phyloP scores from a whole-genome alignment of 2,797 vertebrate genomes.

The Manis crassicaudata region DNA sequence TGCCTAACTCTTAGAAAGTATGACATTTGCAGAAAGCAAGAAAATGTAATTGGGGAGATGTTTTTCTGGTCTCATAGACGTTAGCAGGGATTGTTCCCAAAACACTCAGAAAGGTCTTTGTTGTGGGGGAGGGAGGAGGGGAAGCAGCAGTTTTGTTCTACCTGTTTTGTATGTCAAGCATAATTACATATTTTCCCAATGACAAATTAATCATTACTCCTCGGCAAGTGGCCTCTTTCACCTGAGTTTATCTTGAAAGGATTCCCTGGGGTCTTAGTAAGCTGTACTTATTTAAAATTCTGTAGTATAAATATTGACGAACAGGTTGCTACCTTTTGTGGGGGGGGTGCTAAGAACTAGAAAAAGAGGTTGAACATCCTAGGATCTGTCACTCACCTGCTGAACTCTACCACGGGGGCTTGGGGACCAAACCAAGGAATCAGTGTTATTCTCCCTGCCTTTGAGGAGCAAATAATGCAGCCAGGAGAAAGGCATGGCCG shows the following conservation, averaged over 20 bases:
- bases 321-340: not conserved
- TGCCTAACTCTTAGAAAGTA: not conserved
- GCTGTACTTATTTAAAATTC: conserved; percentile 66
- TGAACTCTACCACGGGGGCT: not conserved
- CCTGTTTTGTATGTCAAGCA: not conserved
- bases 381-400: not conserved
- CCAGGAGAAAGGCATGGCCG: not conserved
- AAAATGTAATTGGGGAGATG: not conserved
- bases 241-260: conserved; percentile 75
- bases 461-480: too few species aligned
- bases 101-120: not conserved
- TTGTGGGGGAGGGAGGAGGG: not conserved
- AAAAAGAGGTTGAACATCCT: not conserved
- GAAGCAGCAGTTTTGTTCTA: not conserved
- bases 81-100: not conserved
- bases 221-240: conserved; percentile 76
- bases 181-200: conserved; percentile 77
- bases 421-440: not conserved
- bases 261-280: conserved; percentile 60
- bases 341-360: not conserved
- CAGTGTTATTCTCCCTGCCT: too few species aligned
- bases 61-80: not conserved
- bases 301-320: conserved; percentile 40
- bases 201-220: conserved; percentile 72
- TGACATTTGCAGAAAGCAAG: not conserved